Percentiles rank a stretch among this genome's conserved stretches.
Evolutionary conservation across 2,888 invertebrate genomes (phyloP).

Genomic region (Drosophila koepferae): DNA sequence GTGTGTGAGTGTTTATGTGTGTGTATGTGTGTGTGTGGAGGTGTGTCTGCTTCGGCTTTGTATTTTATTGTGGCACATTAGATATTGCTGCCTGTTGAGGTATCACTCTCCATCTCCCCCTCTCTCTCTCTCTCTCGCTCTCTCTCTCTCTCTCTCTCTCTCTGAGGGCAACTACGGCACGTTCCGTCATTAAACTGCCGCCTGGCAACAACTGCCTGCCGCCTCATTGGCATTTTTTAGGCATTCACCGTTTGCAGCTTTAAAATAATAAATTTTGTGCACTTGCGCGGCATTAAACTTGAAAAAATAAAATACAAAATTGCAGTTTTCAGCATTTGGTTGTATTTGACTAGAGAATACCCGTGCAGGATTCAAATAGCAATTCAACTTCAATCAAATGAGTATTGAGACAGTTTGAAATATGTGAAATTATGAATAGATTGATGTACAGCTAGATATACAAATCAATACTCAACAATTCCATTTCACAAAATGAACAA

Average conservation of each 20-base stretch:
- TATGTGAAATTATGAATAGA: no score
- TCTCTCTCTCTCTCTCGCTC: neutral
- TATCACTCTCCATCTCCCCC: neutral
- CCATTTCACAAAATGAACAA: no score
- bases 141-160: neutral
- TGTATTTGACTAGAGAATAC: neutral
- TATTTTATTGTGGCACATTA: constrained; percentile 44
- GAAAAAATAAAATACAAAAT: neutral
- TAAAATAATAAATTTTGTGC: constrained; percentile 62
- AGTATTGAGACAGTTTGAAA: no score
- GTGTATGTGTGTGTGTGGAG: neutral
- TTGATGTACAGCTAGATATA: no score
- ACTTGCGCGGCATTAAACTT: constrained; percentile 3
- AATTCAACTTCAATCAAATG: no score
- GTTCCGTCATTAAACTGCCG: constrained; percentile 60
- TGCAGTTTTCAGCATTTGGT: neutral
- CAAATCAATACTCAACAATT: no score
- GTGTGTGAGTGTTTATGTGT: no score
- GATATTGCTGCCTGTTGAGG: constrained; percentile 28
- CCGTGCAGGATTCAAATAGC: neutral
- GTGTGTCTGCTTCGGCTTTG: constrained; percentile 6
- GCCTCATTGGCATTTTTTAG: constrained; percentile 9
- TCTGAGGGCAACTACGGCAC: constrained; percentile 55
- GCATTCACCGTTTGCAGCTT: constrained; percentile 34
- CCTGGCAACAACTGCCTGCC: constrained; percentile 4